A percentile compares a stretch with the other conserved stretches of the same genome.
Evolutionary conservation across 2,113 vertebrate species (phyloP).

Genomic region (Lagenorhynchus albirostris): DNA sequence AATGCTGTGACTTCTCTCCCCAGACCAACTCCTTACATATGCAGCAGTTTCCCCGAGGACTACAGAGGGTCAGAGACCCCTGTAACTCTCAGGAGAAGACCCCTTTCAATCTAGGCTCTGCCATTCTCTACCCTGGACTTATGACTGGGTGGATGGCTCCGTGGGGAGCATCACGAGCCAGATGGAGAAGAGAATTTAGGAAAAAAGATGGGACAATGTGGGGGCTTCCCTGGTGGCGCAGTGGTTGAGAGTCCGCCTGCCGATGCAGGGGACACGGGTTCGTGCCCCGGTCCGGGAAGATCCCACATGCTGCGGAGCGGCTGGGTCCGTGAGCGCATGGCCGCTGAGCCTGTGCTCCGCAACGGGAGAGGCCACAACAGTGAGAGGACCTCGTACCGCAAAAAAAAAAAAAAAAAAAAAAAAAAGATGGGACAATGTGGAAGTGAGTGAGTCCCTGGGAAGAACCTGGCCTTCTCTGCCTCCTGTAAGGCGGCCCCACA

Average conservation of each 20-base stretch:
- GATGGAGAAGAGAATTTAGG: not conserved
- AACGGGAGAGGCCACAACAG: too few relatives aligned
- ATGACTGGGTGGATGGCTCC: not conserved
- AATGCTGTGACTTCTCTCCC: not conserved
- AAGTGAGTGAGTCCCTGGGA: not conserved
- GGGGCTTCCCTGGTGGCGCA: too few relatives aligned
- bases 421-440: not conserved
- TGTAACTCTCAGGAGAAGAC: not conserved
- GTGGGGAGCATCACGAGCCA: not conserved
- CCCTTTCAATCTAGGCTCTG: not conserved
- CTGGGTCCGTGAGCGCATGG: too few relatives aligned
- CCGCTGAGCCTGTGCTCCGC: too few relatives aligned
- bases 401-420: too few relatives aligned
- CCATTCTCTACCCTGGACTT: not conserved
- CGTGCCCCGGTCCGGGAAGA: too few relatives aligned
- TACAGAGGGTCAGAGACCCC: not conserved
- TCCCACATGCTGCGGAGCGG: too few relatives aligned
- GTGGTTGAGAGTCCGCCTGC: too few relatives aligned
- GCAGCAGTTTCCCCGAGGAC: not conserved
- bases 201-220: not conserved
- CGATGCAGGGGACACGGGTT: too few relatives aligned
- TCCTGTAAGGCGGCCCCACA: not conserved
- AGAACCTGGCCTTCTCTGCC: not conserved
- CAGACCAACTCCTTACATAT: accelerated
- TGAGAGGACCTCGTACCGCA: too few relatives aligned